Conservation (phyloP, 2,888 invertebrate genomes). For the Hyposoter didymator region DNA sequence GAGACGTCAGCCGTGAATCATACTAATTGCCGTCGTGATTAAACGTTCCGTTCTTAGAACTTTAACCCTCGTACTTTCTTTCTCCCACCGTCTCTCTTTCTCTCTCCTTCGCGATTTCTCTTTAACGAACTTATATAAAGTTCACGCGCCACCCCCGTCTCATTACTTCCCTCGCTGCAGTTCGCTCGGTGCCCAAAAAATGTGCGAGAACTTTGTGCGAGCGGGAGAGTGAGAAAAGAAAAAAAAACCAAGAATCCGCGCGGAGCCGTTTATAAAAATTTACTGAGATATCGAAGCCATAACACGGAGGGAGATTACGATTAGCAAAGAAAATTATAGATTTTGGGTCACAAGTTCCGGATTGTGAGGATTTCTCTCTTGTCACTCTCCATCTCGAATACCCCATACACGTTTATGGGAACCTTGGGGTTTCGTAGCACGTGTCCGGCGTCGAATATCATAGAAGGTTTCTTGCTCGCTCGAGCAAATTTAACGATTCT, state of each 20-base stretch:
- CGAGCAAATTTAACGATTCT: slow-evolving; percentile 79
- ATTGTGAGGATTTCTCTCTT: neutral
- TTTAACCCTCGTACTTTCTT: slow-evolving; percentile 74
- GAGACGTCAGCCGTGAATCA: slow-evolving; percentile 81
- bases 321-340: too few species aligned
- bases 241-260: slow-evolving; percentile 1
- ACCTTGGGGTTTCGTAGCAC: slow-evolving; percentile 75
- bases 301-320: neutral
- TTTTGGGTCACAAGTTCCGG: neutral
- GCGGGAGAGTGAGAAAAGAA: slow-evolving; percentile 5
- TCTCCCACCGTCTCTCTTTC: slow-evolving; percentile 44
- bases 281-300: slow-evolving; percentile 53
- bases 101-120: slow-evolving; percentile 61
- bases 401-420: slow-evolving; percentile 46
- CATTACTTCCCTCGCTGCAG: slow-evolving; percentile 64
- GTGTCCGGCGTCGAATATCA: slow-evolving; percentile 82
- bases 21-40: slow-evolving; percentile 81
- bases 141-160: slow-evolving; percentile 68
- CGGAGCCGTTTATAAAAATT: slow-evolving; percentile 67
- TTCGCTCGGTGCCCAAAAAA: slow-evolving; percentile 27
- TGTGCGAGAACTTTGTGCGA: neutral
- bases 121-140: slow-evolving; percentile 39
- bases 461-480: slow-evolving; percentile 69
- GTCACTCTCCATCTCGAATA: neutral
- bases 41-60: slow-evolving; percentile 81